phyloP scores from a whole-genome alignment of 2,888 invertebrate species.

The Tineola bisselliella region DNA sequence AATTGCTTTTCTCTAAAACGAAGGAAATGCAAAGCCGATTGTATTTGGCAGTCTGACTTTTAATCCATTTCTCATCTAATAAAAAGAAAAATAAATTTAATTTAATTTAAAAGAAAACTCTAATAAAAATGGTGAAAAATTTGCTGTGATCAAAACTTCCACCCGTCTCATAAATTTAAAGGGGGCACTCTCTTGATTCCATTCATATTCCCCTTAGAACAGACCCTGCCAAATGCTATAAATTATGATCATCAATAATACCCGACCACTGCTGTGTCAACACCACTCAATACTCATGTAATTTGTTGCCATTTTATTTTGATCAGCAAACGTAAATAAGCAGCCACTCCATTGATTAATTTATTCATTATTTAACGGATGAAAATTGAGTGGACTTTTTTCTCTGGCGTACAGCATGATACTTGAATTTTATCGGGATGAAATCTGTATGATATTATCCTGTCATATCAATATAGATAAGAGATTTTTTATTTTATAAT shows the following conservation, averaged over 20 bases:
- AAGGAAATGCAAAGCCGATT: not conserved
- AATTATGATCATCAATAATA: constrained; percentile 62
- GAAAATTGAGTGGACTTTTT: not conserved
- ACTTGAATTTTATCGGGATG: too few relatives aligned
- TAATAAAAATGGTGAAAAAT: constrained; percentile 17
- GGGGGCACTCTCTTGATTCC: constrained; percentile 50
- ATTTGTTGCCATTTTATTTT: constrained; percentile 35
- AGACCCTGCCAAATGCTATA: constrained; percentile 40
- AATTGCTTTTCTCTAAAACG: constrained; percentile 40
- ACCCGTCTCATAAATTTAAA: constrained; percentile 50
- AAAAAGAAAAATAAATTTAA: not conserved
- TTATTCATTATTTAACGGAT: not conserved
- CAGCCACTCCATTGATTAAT: not conserved
- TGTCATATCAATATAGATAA: too few relatives aligned
- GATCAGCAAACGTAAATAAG: not conserved
- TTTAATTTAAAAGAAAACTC: not conserved
- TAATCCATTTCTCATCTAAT: not conserved
- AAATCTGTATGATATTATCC: too few relatives aligned
- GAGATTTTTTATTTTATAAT: too few relatives aligned
- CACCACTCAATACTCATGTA: constrained; percentile 39
- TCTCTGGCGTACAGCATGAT: not conserved
- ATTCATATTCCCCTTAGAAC: constrained; percentile 50
- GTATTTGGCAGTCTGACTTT: constrained; percentile 5
- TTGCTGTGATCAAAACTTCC: constrained; percentile 51
- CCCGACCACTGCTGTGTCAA: constrained; percentile 49